A percentile compares a stretch with the other conserved stretches of the same genome.
These are phyloP conservation scores for Piscicola geometra DNA, from an alignment of 2,888 invertebrate species.

Conservation along the genomic window DNA sequence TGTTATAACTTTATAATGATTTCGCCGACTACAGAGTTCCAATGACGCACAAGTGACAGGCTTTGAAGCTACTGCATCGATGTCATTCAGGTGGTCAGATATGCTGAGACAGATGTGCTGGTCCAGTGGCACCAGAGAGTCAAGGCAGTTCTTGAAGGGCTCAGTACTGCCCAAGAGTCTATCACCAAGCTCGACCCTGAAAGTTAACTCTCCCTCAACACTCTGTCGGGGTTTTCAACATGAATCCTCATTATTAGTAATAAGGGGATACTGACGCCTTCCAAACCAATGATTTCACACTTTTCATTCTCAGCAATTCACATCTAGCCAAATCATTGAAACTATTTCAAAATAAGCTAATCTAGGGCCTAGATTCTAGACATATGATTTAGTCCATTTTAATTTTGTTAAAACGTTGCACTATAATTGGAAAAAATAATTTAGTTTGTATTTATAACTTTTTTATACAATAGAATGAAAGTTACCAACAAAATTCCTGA, in stretches of 20 bases:
- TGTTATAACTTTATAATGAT: too few relatives aligned
- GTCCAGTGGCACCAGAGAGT: not conserved
- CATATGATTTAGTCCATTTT: too few relatives aligned
- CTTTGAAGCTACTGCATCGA: not conserved
- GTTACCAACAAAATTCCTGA: constrained; percentile 3
- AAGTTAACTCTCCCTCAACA: not conserved
- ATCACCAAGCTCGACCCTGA: not conserved
- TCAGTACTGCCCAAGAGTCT: not conserved
- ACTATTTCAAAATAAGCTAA: too few relatives aligned
- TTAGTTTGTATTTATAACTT: too few relatives aligned
- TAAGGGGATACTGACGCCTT: too few relatives aligned
- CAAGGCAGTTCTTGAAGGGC: not conserved
- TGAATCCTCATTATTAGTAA: too few relatives aligned
- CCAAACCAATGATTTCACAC: not conserved
- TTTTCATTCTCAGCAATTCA: not conserved
- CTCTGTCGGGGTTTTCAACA: too few relatives aligned
- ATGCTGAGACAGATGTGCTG: not conserved
- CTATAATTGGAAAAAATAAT: too few relatives aligned
- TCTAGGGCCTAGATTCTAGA: too few relatives aligned
- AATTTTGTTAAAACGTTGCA: too few relatives aligned
- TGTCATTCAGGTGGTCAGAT: not conserved
- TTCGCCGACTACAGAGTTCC: not conserved
- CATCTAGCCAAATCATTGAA: too few relatives aligned
- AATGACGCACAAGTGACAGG: not conserved
- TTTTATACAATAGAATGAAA: too few relatives aligned